Conservation (phyloP, 2,113 vertebrate species). For the Poecile atricapillus region DNA sequence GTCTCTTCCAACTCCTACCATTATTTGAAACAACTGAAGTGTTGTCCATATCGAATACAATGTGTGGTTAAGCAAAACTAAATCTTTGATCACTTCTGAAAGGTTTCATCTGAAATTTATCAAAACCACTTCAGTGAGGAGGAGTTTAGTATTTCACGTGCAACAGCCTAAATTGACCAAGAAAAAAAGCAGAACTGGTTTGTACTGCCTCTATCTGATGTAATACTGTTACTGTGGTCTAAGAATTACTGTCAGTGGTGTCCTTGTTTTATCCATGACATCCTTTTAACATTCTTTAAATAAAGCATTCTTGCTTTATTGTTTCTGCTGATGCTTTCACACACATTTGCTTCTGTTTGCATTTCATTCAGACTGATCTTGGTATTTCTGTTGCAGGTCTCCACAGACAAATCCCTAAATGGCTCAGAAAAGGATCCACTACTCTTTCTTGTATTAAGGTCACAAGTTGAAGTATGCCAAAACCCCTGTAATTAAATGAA, state of each 20-base stretch:
- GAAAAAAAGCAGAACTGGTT: not conserved
- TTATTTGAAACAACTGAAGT: not conserved
- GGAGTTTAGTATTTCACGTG: not conserved
- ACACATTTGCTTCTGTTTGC: not conserved
- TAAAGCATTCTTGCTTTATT: not conserved
- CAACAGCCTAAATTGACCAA: not conserved
- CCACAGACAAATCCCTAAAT: not conserved
- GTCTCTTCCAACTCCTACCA: not conserved
- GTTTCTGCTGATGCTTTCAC: not conserved
- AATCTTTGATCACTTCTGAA: not conserved
- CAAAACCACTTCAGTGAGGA: not conserved
- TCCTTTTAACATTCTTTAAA: not conserved
- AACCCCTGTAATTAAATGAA: not conserved
- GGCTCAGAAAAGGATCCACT: not conserved
- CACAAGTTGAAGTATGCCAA: not conserved
- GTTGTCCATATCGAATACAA: not conserved
- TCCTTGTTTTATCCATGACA: not conserved
- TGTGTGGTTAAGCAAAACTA: not conserved
- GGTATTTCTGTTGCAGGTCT: not conserved
- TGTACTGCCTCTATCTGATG: not conserved
- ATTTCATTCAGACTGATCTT: not conserved
- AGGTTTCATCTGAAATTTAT: not conserved
- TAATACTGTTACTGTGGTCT: not conserved
- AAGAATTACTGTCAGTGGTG: not conserved
- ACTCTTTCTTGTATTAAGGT: not conserved